Evolutionary conservation across 2,797 vertebrate genomes (phyloP).

Genomic region (Tympanoctomys barrerae): DNA sequence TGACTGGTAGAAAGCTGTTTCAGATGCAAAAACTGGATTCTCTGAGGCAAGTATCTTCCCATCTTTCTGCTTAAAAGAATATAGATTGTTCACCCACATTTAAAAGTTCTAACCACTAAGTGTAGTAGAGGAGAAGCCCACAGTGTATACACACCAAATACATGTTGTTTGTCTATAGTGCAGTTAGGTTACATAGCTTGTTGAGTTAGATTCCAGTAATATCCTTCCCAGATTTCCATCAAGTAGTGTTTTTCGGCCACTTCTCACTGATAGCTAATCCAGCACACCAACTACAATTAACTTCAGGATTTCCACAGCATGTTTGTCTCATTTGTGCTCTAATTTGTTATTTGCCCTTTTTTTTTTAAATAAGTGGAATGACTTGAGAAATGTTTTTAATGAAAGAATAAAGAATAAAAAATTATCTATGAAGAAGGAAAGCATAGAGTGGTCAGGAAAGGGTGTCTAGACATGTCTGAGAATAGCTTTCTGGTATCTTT

Average conservation of each 20-base stretch:
- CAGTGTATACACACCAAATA: background rate
- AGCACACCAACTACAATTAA: rapidly evolving
- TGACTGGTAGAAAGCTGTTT: background rate
- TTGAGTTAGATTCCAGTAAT: background rate
- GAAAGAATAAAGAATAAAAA: background rate
- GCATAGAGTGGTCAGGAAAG: background rate
- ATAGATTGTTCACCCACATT: background rate
- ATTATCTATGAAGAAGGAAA: background rate
- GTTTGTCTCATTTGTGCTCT: background rate
- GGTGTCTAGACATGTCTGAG: background rate
- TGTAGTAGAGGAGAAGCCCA: background rate
- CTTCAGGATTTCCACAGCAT: background rate
- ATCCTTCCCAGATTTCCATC: background rate
- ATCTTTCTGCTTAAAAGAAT: background rate
- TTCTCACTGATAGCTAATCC: background rate
- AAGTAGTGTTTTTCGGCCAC: background rate
- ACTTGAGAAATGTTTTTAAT: constrained; percentile 11
- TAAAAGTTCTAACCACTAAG: background rate
- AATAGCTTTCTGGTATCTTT: background rate
- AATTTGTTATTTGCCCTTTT: background rate
- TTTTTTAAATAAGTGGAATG: background rate
- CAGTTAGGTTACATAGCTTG: background rate
- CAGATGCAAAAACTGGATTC: background rate
- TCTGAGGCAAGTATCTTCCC: background rate
- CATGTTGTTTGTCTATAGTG: background rate